Conservation (phyloP, 2,113 vertebrate species). For the Ornithorhynchus anatinus region DNA sequence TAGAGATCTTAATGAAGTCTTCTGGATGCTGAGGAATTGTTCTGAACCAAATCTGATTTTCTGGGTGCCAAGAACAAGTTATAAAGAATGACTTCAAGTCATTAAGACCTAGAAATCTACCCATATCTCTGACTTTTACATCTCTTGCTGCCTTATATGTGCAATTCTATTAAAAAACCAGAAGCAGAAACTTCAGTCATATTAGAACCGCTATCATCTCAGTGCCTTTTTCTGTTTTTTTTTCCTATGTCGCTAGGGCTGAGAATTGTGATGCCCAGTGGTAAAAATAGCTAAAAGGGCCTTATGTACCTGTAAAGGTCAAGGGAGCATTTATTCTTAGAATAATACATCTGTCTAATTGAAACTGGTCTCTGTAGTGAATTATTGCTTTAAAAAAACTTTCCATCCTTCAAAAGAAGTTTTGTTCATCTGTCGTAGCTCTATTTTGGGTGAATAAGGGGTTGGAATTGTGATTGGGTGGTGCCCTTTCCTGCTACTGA, state of each 20-base stretch:
- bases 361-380: background rate
- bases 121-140: background rate
- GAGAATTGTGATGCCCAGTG: no score
- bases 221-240: background rate
- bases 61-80: background rate
- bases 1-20: no score
- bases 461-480: background rate
- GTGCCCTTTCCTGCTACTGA: rapidly evolving
- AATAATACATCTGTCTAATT: background rate
- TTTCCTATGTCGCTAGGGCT: no score
- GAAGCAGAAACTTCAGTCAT: background rate
- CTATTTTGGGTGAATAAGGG: background rate
- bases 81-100: background rate
- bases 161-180: background rate
- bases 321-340: no score
- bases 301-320: no score
- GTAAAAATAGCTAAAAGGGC: no score
- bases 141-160: background rate
- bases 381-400: background rate
- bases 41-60: no score
- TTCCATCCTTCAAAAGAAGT: no score
- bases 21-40: no score
- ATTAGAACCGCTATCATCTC: background rate
- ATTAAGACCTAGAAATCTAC: background rate
- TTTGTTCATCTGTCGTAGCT: background rate